phyloP scores from a whole-genome alignment of 2,797 vertebrate genomes.

The Oophaga sylvatica region DNA sequence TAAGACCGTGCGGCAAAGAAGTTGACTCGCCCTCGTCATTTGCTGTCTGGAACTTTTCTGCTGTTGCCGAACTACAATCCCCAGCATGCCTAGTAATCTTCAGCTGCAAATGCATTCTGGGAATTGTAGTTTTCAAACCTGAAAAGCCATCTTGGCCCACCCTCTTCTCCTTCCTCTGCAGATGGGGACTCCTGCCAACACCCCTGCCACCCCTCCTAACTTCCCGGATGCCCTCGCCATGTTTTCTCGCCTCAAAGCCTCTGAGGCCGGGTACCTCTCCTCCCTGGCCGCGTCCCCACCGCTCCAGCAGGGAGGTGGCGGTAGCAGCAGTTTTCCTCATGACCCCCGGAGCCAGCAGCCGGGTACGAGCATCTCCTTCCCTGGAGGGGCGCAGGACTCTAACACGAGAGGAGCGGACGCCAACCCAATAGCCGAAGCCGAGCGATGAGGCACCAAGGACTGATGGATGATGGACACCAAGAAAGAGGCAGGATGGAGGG shows the following conservation, averaged over 20 bases:
- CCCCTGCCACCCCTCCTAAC: conserved; percentile 94
- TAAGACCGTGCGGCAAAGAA: too few species aligned
- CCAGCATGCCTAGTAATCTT: too few species aligned
- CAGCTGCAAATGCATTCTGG: neutral
- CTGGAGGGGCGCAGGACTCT: conserved; percentile 69
- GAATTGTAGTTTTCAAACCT: neutral
- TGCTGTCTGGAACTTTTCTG: too few species aligned
- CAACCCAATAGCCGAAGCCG: conserved; percentile 93
- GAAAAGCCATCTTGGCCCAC: neutral
- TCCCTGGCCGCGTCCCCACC: conserved; percentile 88
- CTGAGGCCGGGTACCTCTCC: conserved; percentile 85
- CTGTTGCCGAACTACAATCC: too few species aligned
- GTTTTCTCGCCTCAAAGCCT: conserved; percentile 96
- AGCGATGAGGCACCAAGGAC: conserved; percentile 85
- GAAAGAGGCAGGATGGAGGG: conserved; percentile 58
- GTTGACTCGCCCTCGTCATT: too few species aligned
- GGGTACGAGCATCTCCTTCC: conserved; percentile 86
- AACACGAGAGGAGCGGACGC: conserved; percentile 83
- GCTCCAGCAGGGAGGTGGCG: conserved; percentile 64
- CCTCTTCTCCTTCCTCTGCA: conserved; percentile 65
- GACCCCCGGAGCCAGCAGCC: conserved; percentile 73
- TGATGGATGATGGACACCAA: neutral
- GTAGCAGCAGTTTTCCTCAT: conserved; percentile 71
- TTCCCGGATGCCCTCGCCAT: conserved; percentile 94
- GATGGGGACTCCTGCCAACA: conserved; percentile 99